Base-by-base conservation (phyloP, 1,140 invertebrate species). In the Drosophila tsacasi region DNA sequence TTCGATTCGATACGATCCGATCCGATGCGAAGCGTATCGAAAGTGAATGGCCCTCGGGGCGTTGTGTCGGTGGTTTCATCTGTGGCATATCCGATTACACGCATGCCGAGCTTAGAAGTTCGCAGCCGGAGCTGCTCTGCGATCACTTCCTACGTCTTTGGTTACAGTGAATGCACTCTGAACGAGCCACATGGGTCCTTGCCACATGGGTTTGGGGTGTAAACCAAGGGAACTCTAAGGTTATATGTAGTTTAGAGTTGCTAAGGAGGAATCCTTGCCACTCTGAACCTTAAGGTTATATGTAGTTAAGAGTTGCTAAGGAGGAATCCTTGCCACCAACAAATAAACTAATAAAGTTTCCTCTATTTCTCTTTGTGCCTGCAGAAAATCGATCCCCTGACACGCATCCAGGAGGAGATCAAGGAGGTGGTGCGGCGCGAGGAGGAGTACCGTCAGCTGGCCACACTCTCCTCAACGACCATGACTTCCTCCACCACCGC, bases 341-440 rank as follows among this genome's bases (percentile, higher is more conserved):
- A 35, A 37, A 10, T 17, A 5, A 17, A 17, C 17, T 12, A 12
- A 55, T 19, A 2, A 17, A 47, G n/a, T 12, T 40, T 8, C 27
- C 3, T 7, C 13, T n/a, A 5, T 21, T 32, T 32, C n/a, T 19
- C 10, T 37, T 32, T 39, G 10, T 55, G 2, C 44, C 47, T 79
- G 17, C 93, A 95, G 94, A 95, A 94, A 92, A 94, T 95, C 75
- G 94, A 95, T 93, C 94, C 94, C 62, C 93, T 95, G 66, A 93
- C 93, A 50, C 94, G 95, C 93, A 96, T 96, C 91, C 95, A 96
- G 84, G 94, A 94, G 77, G 95, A 96, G 93, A 96, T 96, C 72
- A 95, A 95, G 76, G 95, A 96, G 91, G 95, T 96, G 40, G 95
- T 95, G 15, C 95, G 95, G 75, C 94, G 95, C 55, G 95, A 96